Evolutionary conservation across 2,888 invertebrate genomes (phyloP), one percentile per base, ranked within the genome.

Genomic region (Mimas tiliae): DNA sequence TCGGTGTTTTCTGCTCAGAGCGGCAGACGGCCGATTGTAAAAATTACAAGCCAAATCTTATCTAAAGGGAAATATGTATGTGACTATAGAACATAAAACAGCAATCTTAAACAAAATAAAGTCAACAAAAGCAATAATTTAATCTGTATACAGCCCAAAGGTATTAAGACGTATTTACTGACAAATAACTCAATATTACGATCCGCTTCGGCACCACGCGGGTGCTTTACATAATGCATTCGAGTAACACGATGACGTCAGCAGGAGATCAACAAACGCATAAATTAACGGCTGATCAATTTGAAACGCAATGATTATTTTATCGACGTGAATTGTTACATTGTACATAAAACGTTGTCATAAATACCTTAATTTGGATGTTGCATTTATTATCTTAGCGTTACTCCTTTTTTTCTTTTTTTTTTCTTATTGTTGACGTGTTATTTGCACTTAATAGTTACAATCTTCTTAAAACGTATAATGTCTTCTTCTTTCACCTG

Each of bases 271-370:
- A 58, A 58, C 42, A 58, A 58, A 58, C 38, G 58, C 58, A 58
- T 58, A 58, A 58, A 58, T 58, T 58, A 58, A 58, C 27, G 12
- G 11, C 16, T 42, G 58, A 58, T 58, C 58, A 58, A 58, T 12
- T 42, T 6, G 19, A 58, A 38, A 58, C 19, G 58, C 19, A 58
- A 58, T 58, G 58, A 9, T 38, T 19, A 58, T 58, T 58, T 58
- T 58, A 58, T 58, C 42, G 42, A 6, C 58, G 34, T 55, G 34
- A 55, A 55, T 55, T 55, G 38, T 34, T 34, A 42, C 38, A 58
- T 58, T 58, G n/a, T n/a, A n/a, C n/a, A 38, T 58, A 58, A 38
- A 42, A 58, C 33, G 53, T 53, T 53, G 16, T 16, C 12, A 42
- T 58, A 19, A 42, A 58, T 58, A 42, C 42, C 38, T 38, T 19